These are phyloP conservation scores for Rhinolophus ferrumequinum DNA, from an alignment of 2,113 vertebrate genomes.

Conservation along the genomic window DNA sequence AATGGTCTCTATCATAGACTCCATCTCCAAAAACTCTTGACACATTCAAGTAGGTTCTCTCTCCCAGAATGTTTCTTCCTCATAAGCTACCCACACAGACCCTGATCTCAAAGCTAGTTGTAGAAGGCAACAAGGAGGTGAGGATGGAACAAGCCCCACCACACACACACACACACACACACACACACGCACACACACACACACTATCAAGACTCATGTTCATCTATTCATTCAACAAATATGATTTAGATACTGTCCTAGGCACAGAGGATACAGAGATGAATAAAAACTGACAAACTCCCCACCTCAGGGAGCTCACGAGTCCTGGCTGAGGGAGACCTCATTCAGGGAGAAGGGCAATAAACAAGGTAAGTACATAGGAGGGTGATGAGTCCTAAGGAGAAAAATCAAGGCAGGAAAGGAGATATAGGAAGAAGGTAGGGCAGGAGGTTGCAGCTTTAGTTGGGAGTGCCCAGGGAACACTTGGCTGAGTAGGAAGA, in stretches of 20 bases:
- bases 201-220: neutral
- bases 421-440: fast-evolving
- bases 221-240: neutral
- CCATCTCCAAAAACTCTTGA: neutral
- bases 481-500: neutral
- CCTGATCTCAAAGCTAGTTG: neutral
- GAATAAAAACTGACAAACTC: neutral
- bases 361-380: neutral
- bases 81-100: neutral
- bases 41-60: neutral
- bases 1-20: neutral
- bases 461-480: neutral
- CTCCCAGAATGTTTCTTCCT: neutral
- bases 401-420: neutral
- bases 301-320: neutral
- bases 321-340: neutral
- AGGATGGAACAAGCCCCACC: neutral
- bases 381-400: neutral
- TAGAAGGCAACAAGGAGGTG: neutral
- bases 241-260: neutral
- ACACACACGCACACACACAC: neutral
- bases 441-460: neutral
- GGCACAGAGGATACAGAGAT: neutral
- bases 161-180: neutral
- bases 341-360: neutral